These are phyloP conservation scores for Ploceus nigricollis DNA, from an alignment of 2,113 vertebrate species.

Conservation along the genomic window DNA sequence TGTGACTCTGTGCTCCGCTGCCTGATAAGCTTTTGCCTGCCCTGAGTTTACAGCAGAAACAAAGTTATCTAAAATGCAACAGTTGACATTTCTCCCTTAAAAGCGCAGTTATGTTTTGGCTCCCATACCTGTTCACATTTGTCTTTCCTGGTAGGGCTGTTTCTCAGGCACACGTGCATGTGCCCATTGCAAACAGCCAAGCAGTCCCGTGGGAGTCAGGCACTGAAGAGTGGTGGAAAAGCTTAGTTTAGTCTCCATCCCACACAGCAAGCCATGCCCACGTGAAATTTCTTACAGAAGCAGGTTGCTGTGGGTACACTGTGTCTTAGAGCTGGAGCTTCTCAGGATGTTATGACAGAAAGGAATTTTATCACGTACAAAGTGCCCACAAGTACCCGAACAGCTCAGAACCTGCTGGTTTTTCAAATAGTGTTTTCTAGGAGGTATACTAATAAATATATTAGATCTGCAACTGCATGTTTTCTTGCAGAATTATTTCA, in stretches of 20 bases:
- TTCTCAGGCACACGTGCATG: fast-evolving
- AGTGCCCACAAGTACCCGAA: neutral
- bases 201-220: neutral
- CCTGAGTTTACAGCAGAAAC: neutral
- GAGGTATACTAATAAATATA: neutral
- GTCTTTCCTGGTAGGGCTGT: neutral
- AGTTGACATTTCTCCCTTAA: neutral
- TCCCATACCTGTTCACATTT: fast-evolving
- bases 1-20: fast-evolving
- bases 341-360: neutral
- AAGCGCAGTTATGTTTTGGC: neutral
- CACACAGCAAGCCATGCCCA: fast-evolving
- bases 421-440: neutral
- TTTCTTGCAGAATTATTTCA: neutral
- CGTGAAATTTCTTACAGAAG: neutral
- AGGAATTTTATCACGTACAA: neutral
- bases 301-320: neutral
- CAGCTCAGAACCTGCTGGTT: neutral
- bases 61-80: neutral
- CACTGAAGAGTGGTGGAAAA: neutral
- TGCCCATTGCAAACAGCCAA: neutral
- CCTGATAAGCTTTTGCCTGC: neutral
- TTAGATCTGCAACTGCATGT: neutral
- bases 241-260: neutral
- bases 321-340: neutral